Evolutionary conservation across 2,113 vertebrate species (phyloP).

Genomic region (Myrmecophaga tridactyla): DNA sequence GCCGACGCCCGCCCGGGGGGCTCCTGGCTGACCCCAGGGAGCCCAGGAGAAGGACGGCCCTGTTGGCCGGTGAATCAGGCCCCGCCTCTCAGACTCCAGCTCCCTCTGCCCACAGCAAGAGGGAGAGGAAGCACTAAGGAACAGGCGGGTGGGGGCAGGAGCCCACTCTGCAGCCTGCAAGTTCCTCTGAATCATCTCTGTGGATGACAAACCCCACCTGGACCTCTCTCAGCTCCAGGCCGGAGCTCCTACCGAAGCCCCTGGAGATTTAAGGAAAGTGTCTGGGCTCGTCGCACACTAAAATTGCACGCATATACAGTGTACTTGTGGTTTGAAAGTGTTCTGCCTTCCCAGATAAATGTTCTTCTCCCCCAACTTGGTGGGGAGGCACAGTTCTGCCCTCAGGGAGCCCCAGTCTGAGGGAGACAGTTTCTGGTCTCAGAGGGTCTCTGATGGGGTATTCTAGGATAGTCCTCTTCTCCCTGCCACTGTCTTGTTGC

Average conservation of each 20-base stretch:
- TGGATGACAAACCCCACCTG: not conserved
- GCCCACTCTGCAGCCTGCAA: not conserved
- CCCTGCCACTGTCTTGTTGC: not conserved
- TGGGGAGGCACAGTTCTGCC: not conserved
- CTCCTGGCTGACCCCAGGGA: not conserved
- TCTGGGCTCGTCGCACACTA: not conserved
- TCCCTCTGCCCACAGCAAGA: not conserved
- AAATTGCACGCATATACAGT: fast-evolving
- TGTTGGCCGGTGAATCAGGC: not conserved
- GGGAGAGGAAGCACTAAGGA: not conserved
- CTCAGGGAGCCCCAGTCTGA: not conserved
- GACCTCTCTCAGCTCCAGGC: not conserved
- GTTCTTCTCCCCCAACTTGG: not conserved
- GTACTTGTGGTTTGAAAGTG: not conserved
- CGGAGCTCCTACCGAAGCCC: not conserved
- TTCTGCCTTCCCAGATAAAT: not conserved
- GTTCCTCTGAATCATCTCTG: not conserved
- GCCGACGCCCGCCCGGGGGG: no score
- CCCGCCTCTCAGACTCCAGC: not conserved
- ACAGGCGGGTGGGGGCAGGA: not conserved
- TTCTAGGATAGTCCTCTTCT: not conserved
- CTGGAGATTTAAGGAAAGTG: not conserved
- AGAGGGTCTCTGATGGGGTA: not conserved
- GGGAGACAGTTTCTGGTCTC: not conserved
- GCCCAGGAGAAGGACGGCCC: not conserved